A percentile compares a stretch with the other conserved stretches of the same genome.
Evolutionary conservation across 2,888 invertebrate genomes (phyloP).

Genomic region (Thysanoteuthis rhombus): DNA sequence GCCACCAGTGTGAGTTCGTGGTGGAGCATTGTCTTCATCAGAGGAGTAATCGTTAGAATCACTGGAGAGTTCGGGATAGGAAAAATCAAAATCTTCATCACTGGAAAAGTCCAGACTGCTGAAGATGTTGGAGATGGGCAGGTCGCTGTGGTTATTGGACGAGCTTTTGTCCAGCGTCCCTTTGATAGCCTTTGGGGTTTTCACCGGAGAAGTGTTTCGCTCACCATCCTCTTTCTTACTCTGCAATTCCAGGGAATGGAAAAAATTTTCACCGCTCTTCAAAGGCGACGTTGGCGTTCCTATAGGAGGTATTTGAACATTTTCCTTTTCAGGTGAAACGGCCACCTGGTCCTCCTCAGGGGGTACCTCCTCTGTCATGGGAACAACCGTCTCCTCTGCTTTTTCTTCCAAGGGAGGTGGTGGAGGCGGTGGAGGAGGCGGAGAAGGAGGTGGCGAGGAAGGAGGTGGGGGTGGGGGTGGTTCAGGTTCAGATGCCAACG

Average conservation of each 20-base stretch:
- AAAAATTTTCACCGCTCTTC: slow-evolving; percentile 74
- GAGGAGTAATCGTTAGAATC: slow-evolving; percentile 53
- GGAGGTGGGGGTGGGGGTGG: neutral
- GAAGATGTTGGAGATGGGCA: slow-evolving; percentile 62
- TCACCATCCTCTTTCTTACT: slow-evolving; percentile 49
- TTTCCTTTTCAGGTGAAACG: neutral
- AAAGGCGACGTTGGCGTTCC: neutral
- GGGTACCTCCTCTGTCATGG: neutral
- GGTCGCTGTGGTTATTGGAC: slow-evolving; percentile 36
- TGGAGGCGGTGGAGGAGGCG: too few species aligned
- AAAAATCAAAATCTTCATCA: slow-evolving; percentile 45
- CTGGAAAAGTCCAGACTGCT: slow-evolving; percentile 56
- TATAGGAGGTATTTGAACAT: neutral
- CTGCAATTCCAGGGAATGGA: slow-evolving; percentile 76
- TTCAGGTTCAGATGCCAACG: neutral
- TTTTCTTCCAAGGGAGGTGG: neutral
- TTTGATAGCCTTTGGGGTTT: neutral
- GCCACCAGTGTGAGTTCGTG: slow-evolving; percentile 69
- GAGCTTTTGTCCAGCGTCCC: neutral
- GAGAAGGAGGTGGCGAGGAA: neutral
- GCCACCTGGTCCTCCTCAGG: neutral
- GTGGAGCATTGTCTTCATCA: slow-evolving; percentile 49
- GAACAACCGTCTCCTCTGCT: neutral
- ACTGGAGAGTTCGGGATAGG: slow-evolving; percentile 37
- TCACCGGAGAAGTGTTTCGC: neutral